Evolutionary conservation across 2,888 invertebrate genomes (phyloP).

Genomic region (Drosophila stalkeri): DNA sequence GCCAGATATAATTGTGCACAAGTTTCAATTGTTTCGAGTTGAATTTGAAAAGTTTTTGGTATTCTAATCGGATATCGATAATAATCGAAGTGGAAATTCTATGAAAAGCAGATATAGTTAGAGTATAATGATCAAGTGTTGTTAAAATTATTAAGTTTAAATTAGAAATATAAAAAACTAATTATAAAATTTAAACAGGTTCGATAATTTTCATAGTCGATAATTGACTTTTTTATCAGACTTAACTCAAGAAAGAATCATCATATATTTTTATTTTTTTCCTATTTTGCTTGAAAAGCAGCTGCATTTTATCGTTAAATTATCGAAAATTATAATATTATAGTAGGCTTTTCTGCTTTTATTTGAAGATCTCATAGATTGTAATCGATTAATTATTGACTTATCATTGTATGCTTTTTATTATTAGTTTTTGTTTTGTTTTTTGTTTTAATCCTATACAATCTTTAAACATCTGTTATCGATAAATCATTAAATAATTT

Average conservation of each 20-base stretch:
- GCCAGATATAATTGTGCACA: slow-evolving; percentile 13
- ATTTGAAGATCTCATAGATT: too few species aligned
- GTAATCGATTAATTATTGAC: too few species aligned
- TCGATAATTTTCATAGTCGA: background rate
- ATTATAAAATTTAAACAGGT: background rate
- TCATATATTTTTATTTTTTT: background rate
- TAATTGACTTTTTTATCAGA: background rate
- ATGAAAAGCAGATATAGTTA: background rate
- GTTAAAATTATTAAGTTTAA: background rate
- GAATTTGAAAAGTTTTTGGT: background rate
- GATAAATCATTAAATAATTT: too few species aligned
- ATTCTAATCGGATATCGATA: slow-evolving; percentile 9
- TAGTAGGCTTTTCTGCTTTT: too few species aligned
- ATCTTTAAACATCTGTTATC: too few species aligned
- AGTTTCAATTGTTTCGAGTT: slow-evolving; percentile 30
- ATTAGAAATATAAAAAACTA: background rate
- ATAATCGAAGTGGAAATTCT: slow-evolving; percentile 2
- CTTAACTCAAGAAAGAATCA: background rate
- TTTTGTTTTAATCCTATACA: too few species aligned
- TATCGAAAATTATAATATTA: background rate
- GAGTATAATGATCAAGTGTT: background rate
- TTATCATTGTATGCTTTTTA: too few species aligned
- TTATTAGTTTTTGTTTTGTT: too few species aligned
- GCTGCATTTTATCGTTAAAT: background rate
- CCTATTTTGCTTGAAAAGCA: too few species aligned